Conservation (phyloP, 2,113 vertebrate genomes). For the Sapayoa aenigma region DNA sequence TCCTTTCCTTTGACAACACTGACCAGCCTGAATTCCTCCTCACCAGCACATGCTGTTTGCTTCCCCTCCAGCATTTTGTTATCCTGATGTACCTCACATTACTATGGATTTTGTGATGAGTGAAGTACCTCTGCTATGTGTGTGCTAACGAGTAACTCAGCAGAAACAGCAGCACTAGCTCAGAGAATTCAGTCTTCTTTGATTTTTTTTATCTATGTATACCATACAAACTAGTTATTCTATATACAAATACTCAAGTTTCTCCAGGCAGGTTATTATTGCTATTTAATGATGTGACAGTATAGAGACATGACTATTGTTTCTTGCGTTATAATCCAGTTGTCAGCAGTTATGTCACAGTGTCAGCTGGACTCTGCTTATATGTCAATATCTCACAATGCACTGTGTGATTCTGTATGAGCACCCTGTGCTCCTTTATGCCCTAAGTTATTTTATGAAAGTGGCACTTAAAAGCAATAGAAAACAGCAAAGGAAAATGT, state of each 20-base stretch:
- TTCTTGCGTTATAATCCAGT: neutral
- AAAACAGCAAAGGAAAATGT: neutral
- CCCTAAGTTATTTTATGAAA: neutral
- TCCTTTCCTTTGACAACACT: neutral
- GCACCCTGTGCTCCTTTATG: neutral
- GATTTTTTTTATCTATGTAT: neutral
- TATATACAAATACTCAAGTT: neutral
- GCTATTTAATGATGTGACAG: neutral
- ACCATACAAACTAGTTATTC: neutral
- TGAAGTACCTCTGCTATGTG: neutral
- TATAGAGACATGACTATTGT: neutral
- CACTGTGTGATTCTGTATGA: neutral
- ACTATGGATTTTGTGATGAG: neutral
- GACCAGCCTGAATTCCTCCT: neutral
- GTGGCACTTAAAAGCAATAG: neutral
- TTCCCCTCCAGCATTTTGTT: neutral
- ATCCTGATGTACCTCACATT: neutral
- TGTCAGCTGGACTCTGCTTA: neutral
- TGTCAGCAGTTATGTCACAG: neutral
- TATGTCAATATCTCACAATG: neutral
- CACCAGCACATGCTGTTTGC: neutral
- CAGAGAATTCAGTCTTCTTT: neutral
- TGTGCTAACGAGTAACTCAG: neutral
- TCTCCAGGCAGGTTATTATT: neutral
- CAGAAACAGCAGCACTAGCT: neutral